Conservation (phyloP, 2,888 invertebrate genomes). For the Sinodicranocentrus sp. region DNA sequence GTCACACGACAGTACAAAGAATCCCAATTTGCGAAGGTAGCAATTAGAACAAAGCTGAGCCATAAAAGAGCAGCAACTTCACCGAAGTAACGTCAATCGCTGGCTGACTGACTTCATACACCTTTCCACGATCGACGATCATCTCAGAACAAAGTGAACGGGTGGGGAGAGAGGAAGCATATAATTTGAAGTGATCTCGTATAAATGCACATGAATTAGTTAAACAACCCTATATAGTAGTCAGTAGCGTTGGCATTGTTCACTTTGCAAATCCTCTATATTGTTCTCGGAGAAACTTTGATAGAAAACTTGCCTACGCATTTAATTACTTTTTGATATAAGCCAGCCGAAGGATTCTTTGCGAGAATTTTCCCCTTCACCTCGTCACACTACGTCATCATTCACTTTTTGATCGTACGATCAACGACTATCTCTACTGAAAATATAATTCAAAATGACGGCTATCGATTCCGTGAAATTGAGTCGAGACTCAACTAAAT, state of each 20-base stretch:
- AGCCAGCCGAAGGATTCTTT: background rate
- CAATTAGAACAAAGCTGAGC: too few relatives aligned
- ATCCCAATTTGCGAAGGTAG: too few relatives aligned
- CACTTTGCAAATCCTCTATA: background rate
- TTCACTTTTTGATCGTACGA: background rate
- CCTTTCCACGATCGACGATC: background rate
- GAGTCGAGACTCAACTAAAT: slow-evolving; percentile 42
- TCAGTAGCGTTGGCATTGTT: background rate
- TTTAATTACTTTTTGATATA: background rate
- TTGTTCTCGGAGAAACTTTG: too few relatives aligned
- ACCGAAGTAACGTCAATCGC: slow-evolving; percentile 3
- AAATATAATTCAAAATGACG: slow-evolving; percentile 39
- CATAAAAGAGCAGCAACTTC: background rate
- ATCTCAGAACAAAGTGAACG: background rate
- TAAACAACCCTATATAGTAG: too few relatives aligned
- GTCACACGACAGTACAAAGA: too few relatives aligned
- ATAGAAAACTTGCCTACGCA: too few relatives aligned
- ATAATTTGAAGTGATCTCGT: background rate
- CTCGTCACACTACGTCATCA: background rate
- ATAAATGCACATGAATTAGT: background rate
- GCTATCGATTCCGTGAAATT: slow-evolving; percentile 31
- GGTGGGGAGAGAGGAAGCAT: background rate
- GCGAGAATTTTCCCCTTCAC: slow-evolving; percentile 18
- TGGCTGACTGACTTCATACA: background rate
- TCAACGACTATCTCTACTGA: background rate